Conservation (phyloP, 2,888 invertebrate species). For the Synergus japonicus region DNA sequence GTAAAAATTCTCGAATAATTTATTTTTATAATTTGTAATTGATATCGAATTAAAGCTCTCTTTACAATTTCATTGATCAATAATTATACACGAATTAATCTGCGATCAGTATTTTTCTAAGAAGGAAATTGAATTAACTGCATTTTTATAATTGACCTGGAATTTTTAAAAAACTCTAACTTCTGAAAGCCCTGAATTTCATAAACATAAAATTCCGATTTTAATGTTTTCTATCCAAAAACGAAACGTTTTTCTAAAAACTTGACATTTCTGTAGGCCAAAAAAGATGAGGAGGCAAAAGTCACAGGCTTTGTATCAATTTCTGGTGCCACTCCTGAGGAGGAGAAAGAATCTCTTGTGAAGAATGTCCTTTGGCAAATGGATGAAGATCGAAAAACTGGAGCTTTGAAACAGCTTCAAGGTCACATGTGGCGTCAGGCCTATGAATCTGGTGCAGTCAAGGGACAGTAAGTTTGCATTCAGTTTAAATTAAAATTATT, state of each 20-base stretch:
- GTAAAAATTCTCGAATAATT: not conserved
- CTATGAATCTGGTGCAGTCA: constrained; percentile 87
- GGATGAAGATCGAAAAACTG: constrained; percentile 87
- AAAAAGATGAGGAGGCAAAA: constrained; percentile 80
- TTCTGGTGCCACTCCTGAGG: constrained; percentile 79
- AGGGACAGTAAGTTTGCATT: constrained; percentile 89
- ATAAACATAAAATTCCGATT: too few species aligned
- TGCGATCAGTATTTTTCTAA: too few species aligned
- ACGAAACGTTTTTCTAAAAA: not conserved
- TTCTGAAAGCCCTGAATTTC: too few species aligned
- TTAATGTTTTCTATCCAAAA: too few species aligned
- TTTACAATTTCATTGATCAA: too few species aligned
- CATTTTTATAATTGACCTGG: too few species aligned
- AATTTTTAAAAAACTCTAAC: too few species aligned
- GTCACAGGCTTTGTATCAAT: constrained; percentile 81
- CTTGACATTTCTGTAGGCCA: constrained; percentile 70
- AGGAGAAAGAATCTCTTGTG: constrained; percentile 82
- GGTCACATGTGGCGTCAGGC: constrained; percentile 94
- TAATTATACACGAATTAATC: too few species aligned
- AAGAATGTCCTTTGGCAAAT: constrained; percentile 90
- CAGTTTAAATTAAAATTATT: not conserved
- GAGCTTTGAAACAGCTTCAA: constrained; percentile 91
- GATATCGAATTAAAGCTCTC: too few species aligned
- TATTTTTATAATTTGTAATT: not conserved
- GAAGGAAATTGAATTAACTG: too few species aligned